Evolutionary conservation across 2,797 vertebrate genomes (phyloP), one percentile per base, ranked within the genome.

Genomic region (Amphiprion clarkii): DNA sequence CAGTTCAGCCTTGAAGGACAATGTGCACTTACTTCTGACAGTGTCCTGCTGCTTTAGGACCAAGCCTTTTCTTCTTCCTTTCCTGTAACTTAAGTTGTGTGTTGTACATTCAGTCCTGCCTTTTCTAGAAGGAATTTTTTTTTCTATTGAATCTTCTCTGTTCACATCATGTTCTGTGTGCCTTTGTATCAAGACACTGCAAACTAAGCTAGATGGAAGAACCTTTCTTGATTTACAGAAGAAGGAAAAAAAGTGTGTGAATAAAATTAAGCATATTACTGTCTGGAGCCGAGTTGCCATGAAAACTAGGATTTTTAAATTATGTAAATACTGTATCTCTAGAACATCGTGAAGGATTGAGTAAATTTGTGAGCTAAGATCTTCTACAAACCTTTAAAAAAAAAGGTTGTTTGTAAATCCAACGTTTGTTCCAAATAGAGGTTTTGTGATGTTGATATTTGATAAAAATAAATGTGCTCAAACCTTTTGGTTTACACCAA

Each of bases 401-500:
- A 79, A 62, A 0, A 21, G 70, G 46, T 66, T 70, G 80, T 92
- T 91, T 90, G 80, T 92, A 87, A 82, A 89, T 76, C 62, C 76
- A 56, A 67, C 54, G 58, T 82, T 89, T 78, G 81, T 81, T 88
- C 69, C 44, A 48, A 72, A 74, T 81, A 46, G 14, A 83, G 23
- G 57, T 87, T 90, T 89, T 88, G 85, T 87, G 85, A 85, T 59
- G 73, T 85, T 86, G 40, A 84, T 58, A 80, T 87, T 89, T 86
- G 78, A 90, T 90, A 78, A 79, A 79, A 91, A 90, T 82, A 86
- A 89, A 83, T 67, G 71, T 86, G 69, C 79, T 84, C 67, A 78
- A 87, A 62, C 14, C 25, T 8, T 48, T 48, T 48, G 46, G 86
- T 92, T 92, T 92, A 92, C 93, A 95, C 92, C 93, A 90, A 82